These are phyloP conservation scores for Sminthurides aquaticus DNA, from an alignment of 2,888 invertebrate genomes.

Conservation along the genomic window DNA sequence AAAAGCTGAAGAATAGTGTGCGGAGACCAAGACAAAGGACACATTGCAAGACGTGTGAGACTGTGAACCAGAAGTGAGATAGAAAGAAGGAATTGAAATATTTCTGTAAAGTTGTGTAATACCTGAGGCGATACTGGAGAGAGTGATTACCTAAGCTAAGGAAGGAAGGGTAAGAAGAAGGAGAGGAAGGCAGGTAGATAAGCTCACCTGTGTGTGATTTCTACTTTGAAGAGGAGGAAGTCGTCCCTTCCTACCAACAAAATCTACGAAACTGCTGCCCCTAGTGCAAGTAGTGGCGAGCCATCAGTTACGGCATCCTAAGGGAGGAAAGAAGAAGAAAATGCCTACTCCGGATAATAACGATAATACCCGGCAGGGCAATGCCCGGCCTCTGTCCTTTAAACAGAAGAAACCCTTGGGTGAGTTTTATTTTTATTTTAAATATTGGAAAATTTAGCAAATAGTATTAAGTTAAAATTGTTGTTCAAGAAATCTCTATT, in stretches of 20 bases:
- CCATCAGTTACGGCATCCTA: constrained; percentile 25
- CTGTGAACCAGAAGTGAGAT: too few relatives aligned
- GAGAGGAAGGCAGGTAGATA: too few relatives aligned
- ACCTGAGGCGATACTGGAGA: neutral
- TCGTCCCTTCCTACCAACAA: neutral
- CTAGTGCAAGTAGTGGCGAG: constrained; percentile 30
- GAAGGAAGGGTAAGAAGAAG: neutral
- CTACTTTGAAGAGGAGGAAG: neutral
- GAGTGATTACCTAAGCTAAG: neutral
- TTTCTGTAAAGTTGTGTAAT: neutral
- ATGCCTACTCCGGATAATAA: constrained; percentile 36
- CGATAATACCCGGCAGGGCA: constrained; percentile 29
- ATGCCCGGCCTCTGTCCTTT: constrained; percentile 32
- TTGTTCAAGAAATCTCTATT: neutral
- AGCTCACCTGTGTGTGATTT: neutral
- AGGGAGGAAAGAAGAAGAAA: constrained; percentile 17
- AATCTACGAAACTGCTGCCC: constrained; percentile 21
- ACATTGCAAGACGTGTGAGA: too few relatives aligned
- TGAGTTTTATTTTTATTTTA: constrained; percentile 18
- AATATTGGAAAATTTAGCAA: neutral
- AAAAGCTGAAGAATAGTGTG: too few relatives aligned
- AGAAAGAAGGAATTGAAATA: too few relatives aligned
- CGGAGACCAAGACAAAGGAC: too few relatives aligned
- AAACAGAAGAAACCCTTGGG: constrained; percentile 40
- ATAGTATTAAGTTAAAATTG: neutral